phyloP scores from a whole-genome alignment of 1,140 invertebrate species.

The Aphelinus certus region DNA sequence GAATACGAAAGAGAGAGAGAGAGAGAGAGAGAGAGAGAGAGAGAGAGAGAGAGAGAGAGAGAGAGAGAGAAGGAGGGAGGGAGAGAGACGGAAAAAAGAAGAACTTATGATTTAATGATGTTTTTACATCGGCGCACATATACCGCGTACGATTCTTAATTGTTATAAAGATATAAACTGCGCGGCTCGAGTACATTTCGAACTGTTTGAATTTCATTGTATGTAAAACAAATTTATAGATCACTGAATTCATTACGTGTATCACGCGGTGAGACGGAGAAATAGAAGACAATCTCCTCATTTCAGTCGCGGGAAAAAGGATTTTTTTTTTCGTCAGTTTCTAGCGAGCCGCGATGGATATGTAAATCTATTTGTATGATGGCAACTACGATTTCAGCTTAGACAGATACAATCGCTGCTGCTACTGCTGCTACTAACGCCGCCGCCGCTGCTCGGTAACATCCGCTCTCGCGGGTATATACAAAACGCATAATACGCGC shows the following conservation, averaged over 20 bases:
- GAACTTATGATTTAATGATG: constrained; percentile 33
- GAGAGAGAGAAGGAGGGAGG: constrained; percentile 31
- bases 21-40: constrained; percentile 19
- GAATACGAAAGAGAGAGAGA: neutral
- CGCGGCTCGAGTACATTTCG: neutral
- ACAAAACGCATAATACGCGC: too few species aligned
- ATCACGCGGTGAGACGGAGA: too few species aligned
- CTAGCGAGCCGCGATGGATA: too few species aligned
- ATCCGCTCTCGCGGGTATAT: too few species aligned
- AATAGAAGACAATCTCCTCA: too few species aligned
- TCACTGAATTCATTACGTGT: constrained; percentile 9
- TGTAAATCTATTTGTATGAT: too few species aligned
- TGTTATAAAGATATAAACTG: constrained; percentile 21
- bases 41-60: constrained; percentile 27
- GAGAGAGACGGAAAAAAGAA: neutral
- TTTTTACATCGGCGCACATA: constrained; percentile 28
- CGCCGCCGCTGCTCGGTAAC: too few species aligned
- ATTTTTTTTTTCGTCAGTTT: too few species aligned
- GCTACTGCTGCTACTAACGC: too few species aligned
- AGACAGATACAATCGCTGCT: too few species aligned
- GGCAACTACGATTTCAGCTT: too few species aligned
- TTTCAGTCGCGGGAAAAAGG: too few species aligned
- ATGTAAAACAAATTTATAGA: constrained; percentile 24
- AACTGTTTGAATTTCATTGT: constrained; percentile 36
- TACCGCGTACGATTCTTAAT: neutral